Conservation (phyloP, 1,140 invertebrate genomes). For the Drosophila watanabei region DNA sequence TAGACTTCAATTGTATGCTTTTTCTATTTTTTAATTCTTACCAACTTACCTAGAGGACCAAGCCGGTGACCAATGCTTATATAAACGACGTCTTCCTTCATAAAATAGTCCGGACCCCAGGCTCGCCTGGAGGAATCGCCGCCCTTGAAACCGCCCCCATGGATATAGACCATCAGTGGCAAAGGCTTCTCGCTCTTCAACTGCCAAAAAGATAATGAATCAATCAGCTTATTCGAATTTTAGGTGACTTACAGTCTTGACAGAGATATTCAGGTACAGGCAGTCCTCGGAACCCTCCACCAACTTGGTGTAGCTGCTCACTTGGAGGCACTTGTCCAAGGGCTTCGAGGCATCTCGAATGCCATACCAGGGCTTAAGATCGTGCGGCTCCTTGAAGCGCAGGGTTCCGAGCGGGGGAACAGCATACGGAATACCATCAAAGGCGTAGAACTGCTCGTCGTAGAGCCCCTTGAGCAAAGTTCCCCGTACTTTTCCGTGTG, state of each 20-base stretch:
- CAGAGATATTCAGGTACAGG: conserved; percentile 85
- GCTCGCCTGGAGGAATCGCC: conserved; percentile 84
- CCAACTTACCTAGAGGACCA: conserved; percentile 80
- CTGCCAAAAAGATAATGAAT: conserved; percentile 8
- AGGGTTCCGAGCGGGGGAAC: conserved; percentile 88
- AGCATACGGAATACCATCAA: conserved; percentile 85
- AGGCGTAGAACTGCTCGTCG: conserved; percentile 66
- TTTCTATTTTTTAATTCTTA: background rate
- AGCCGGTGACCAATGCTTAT: conserved; percentile 86
- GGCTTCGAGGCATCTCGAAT: conserved; percentile 59
- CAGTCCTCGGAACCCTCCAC: conserved; percentile 86
- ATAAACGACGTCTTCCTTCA: conserved; percentile 86
- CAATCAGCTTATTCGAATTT: background rate
- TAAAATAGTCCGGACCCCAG: conserved; percentile 87
- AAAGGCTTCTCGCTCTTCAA: conserved; percentile 53
- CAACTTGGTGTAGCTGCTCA: conserved; percentile 28
- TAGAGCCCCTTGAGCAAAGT: conserved; percentile 38
- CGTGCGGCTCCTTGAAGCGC: conserved; percentile 87
- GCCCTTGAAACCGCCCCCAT: conserved; percentile 89
- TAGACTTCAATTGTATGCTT: background rate
- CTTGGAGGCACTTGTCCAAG: conserved; percentile 61
- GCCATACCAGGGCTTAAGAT: conserved; percentile 48
- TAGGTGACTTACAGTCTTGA: conserved; percentile 69
- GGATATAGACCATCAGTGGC: conserved; percentile 90
- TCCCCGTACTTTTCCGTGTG: conserved; percentile 64